phyloP scores from a whole-genome alignment of 2,797 vertebrate genomes.

The Anas flavirostris region DNA sequence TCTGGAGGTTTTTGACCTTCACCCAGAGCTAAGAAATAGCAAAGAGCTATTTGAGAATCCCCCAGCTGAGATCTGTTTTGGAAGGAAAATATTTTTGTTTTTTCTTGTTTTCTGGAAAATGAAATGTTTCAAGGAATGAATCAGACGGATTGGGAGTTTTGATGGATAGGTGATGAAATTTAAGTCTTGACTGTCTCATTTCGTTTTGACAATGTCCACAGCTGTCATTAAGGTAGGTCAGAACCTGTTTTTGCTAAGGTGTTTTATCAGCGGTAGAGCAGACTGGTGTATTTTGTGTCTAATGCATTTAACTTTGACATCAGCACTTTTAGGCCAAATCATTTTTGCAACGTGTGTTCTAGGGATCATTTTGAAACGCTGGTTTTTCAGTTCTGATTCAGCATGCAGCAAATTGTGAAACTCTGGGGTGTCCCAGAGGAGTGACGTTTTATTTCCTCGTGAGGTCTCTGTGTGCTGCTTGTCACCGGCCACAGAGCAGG shows the following conservation, averaged over 20 bases:
- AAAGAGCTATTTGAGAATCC: neutral
- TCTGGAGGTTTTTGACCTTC: neutral
- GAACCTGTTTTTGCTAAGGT: neutral
- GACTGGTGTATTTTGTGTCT: neutral
- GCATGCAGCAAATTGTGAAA: neutral
- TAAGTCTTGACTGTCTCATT: neutral
- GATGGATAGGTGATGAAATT: neutral
- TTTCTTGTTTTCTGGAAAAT: neutral
- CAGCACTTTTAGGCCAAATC: neutral
- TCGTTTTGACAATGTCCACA: accelerated
- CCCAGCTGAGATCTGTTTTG: neutral
- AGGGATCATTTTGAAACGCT: neutral
- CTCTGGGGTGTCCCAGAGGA: neutral
- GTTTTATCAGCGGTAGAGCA: neutral
- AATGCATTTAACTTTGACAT: neutral
- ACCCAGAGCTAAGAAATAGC: neutral
- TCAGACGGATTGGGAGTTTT: neutral
- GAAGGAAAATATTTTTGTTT: neutral
- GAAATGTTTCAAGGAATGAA: neutral
- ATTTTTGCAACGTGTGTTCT: accelerated
- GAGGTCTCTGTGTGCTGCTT: neutral
- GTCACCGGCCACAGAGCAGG: conserved; percentile 18
- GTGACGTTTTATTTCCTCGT: neutral
- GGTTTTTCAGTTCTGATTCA: conserved; percentile 12
- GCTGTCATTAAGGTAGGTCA: neutral